Evolutionary conservation across 2,888 invertebrate genomes (phyloP).

Genomic region (Caenorhabditis becei): DNA sequence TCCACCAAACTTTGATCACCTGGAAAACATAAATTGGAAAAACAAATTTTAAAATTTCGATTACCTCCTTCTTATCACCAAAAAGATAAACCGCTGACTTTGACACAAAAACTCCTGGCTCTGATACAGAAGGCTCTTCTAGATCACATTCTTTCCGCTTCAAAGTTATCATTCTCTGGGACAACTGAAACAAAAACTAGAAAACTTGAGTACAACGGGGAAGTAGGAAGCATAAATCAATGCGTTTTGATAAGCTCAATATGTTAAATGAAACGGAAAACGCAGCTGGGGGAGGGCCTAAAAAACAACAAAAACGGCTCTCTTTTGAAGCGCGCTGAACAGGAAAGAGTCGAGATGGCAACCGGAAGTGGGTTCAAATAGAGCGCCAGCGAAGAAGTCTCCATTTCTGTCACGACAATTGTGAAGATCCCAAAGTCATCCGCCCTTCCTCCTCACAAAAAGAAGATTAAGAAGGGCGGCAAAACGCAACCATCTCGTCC

Average conservation of each 20-base stretch:
- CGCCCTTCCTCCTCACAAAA: not conserved
- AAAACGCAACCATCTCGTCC: slow-evolving; percentile 26
- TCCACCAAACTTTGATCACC: slow-evolving; percentile 64
- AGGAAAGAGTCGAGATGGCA: slow-evolving; percentile 14
- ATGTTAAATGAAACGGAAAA: slow-evolving; percentile 48
- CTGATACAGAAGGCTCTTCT: slow-evolving; percentile 25
- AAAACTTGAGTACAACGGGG: not conserved
- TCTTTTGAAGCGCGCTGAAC: slow-evolving; percentile 18
- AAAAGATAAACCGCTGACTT: slow-evolving; percentile 39
- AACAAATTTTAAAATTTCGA: not conserved
- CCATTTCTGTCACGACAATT: slow-evolving; percentile 18
- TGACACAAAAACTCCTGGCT: slow-evolving; percentile 44
- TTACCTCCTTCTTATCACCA: slow-evolving; percentile 44
- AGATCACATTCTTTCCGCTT: slow-evolving; percentile 29
- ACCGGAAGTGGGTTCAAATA: slow-evolving; percentile 48
- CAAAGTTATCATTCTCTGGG: slow-evolving; percentile 44
- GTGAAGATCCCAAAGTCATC: not conserved
- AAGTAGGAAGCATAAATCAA: slow-evolving; percentile 16
- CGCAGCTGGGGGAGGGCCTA: slow-evolving; percentile 17
- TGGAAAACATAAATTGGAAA: slow-evolving; percentile 28
- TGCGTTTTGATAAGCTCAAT: slow-evolving; percentile 42
- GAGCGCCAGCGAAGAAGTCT: slow-evolving; percentile 7
- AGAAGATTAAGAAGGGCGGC: slow-evolving; percentile 26
- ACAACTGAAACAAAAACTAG: not conserved
- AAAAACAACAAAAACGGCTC: slow-evolving; percentile 15